These are phyloP conservation scores for Fulica atra DNA, from an alignment of 2,113 vertebrate species.

Conservation along the genomic window DNA sequence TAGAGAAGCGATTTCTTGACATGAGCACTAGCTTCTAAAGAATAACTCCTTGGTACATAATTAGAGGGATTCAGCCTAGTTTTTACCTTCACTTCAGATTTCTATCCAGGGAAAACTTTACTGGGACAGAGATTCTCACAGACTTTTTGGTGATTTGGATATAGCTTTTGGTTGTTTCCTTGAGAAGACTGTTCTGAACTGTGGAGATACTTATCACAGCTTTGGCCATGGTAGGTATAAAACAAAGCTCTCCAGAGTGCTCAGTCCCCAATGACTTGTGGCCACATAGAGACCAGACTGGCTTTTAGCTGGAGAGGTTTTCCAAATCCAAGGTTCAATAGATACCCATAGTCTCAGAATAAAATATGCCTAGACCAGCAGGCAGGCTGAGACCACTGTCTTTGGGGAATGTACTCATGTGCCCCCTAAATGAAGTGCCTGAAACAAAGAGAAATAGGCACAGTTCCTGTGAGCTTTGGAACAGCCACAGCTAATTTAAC, in stretches of 20 bases:
- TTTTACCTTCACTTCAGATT: not conserved
- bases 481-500: not conserved
- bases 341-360: not conserved
- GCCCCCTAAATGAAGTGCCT: not conserved
- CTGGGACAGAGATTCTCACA: not conserved
- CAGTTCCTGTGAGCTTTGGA: not conserved
- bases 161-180: not conserved
- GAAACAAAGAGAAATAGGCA: not conserved
- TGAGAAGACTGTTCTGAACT: not conserved
- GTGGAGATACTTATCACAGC: not conserved
- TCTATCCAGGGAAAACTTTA: not conserved
- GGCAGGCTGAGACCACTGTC: not conserved
- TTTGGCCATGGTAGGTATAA: not conserved
- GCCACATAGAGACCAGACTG: not conserved
- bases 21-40: not conserved
- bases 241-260: not conserved
- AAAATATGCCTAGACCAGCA: not conserved
- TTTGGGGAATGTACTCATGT: not conserved
- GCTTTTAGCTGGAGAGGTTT: not conserved
- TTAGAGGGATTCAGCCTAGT: not conserved
- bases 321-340: not conserved
- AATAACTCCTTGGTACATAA: not conserved
- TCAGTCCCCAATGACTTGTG: not conserved
- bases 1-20: slow-evolving; percentile 9
- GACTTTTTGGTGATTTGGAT: not conserved